phyloP scores from a whole-genome alignment of 2,888 invertebrate genomes.

The Coelopa pilipes region DNA sequence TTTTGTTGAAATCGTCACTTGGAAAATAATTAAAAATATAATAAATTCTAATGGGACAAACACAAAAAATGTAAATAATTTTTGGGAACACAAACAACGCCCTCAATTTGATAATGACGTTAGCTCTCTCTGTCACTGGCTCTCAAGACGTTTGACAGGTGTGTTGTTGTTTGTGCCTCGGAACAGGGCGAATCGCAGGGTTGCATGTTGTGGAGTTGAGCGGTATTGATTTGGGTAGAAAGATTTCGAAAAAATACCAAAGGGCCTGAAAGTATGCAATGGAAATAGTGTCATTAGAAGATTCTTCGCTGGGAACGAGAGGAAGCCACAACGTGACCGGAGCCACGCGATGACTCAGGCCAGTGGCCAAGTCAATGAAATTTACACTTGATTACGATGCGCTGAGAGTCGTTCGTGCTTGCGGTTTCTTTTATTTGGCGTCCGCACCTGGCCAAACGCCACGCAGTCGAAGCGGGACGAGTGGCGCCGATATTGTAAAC shows the following conservation, averaged over 20 bases:
- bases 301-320: background rate
- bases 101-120: background rate
- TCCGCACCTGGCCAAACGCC: background rate
- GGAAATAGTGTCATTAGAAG: background rate
- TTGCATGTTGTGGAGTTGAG: background rate
- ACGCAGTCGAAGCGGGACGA: background rate
- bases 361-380: constrained; percentile 12
- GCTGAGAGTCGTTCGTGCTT: too few species aligned
- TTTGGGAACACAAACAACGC: constrained; percentile 3
- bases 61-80: background rate
- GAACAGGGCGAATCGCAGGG: background rate
- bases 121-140: background rate
- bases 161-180: background rate
- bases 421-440: constrained; percentile 2
- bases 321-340: background rate
- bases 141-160: background rate
- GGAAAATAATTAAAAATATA: background rate
- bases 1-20: background rate
- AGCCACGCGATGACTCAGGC: background rate
- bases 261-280: background rate
- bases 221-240: background rate
- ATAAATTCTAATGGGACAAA: background rate
- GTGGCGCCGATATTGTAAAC: background rate
- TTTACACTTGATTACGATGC: constrained; percentile 26
- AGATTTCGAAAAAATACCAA: background rate